phyloP scores from a whole-genome alignment of 2,797 vertebrate genomes.

The Huso huso region DNA sequence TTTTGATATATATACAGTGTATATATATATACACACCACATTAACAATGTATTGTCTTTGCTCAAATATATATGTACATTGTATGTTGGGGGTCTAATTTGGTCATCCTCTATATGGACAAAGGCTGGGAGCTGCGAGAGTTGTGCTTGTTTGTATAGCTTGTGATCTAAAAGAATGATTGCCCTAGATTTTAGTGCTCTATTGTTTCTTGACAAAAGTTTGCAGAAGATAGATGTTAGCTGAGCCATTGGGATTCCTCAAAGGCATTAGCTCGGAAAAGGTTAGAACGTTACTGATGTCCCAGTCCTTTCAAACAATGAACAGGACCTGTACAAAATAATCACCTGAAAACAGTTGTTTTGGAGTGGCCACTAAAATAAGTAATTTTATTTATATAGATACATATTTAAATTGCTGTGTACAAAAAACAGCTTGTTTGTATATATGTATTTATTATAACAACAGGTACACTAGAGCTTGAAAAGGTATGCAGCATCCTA shows the following conservation, averaged over 20 bases:
- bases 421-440: no score
- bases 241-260: constrained; percentile 9
- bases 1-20: no score
- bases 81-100: no score
- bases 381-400: not conserved
- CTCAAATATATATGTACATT: not conserved
- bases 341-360: not conserved
- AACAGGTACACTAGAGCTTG: no score
- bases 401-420: no score
- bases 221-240: constrained; percentile 15
- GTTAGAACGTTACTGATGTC: constrained; percentile 19
- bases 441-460: no score
- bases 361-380: not conserved
- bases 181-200: constrained; percentile 11
- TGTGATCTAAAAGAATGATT: constrained; percentile 3
- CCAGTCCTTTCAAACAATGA: constrained; percentile 11
- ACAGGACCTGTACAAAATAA: not conserved
- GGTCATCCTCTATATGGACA: no score
- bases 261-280: constrained; percentile 13
- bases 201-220: constrained; percentile 19
- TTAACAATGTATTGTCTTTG: no score
- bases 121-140: no score
- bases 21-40: no score
- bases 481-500: no score
- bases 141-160: not conserved